Evolutionary conservation across 2,113 vertebrate species (phyloP).

Genomic region (Nycticebus coucang): DNA sequence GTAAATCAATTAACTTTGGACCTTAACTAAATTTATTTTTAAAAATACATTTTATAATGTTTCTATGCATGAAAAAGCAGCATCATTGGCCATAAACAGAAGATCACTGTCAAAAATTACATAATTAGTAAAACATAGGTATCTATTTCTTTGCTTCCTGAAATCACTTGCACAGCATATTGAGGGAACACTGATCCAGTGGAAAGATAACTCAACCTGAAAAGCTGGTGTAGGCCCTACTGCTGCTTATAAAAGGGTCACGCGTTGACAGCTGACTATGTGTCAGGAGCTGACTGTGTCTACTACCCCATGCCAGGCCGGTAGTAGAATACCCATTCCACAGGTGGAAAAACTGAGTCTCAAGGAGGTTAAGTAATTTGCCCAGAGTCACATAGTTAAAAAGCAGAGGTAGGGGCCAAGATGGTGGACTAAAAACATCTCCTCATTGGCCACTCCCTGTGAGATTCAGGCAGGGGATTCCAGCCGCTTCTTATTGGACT

Average conservation of each 20-base stretch:
- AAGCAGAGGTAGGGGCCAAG: background rate
- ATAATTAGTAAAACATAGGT: background rate
- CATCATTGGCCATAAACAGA: background rate
- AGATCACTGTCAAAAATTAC: background rate
- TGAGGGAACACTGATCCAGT: background rate
- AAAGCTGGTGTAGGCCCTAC: background rate
- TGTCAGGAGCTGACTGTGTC: background rate
- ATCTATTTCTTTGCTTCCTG: background rate
- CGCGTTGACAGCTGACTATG: background rate
- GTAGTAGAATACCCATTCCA: background rate
- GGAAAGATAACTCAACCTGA: background rate
- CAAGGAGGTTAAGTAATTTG: background rate
- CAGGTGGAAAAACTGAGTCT: background rate
- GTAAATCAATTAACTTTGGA: constrained; percentile 11
- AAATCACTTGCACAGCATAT: background rate
- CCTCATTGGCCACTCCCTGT: too few species aligned
- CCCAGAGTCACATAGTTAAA: background rate
- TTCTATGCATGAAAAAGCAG: background rate
- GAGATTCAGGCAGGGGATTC: too few species aligned
- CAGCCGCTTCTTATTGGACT: too few species aligned
- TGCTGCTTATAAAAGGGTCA: background rate
- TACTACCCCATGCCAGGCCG: background rate
- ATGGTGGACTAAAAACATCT: too few species aligned
- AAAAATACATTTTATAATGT: background rate
- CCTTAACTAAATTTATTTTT: background rate